Evolutionary conservation across 2,888 invertebrate genomes (phyloP).

Genomic region (Peribatodes rhomboidaria): DNA sequence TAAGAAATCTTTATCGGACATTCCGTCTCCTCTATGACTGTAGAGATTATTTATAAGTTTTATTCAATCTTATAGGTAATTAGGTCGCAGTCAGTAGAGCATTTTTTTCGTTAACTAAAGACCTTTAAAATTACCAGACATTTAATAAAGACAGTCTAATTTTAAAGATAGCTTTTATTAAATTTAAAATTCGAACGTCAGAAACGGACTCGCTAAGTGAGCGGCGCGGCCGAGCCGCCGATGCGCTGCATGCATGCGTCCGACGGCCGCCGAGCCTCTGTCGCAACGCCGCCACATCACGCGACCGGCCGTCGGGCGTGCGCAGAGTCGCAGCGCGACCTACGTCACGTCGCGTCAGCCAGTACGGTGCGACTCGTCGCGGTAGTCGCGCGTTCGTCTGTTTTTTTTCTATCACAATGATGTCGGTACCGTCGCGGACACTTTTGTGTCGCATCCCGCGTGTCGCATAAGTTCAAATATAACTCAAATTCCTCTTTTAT

Average conservation of each 20-base stretch:
- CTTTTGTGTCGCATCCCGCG: background rate
- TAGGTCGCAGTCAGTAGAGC: background rate
- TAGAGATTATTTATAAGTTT: background rate
- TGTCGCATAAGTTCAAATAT: conserved; percentile 1
- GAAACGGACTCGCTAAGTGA: background rate
- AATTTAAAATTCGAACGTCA: background rate
- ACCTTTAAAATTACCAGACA: no score
- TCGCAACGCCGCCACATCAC: conserved; percentile 21
- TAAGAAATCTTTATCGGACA: conserved; percentile 7
- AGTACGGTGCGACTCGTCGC: conserved; percentile 45
- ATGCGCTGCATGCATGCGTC: background rate
- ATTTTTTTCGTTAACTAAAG: no score
- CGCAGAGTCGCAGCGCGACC: conserved; percentile 30
- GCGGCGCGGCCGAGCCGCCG: background rate
- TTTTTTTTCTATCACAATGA: background rate
- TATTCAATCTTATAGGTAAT: no score
- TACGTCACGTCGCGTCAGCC: conserved; percentile 42
- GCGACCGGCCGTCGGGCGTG: conserved; percentile 30
- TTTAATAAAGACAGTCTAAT: no score
- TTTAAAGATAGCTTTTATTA: no score
- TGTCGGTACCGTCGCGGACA: conserved; percentile 1
- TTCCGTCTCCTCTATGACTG: background rate
- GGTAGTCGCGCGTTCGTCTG: conserved; percentile 28
- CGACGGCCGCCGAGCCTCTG: background rate
- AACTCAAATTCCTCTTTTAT: background rate